Percentiles rank a stretch among this genome's conserved stretches.
These are phyloP conservation scores for Pseudorhombus dupliciocellatus DNA, from an alignment of 2,113 vertebrate species.

Conservation along the genomic window DNA sequence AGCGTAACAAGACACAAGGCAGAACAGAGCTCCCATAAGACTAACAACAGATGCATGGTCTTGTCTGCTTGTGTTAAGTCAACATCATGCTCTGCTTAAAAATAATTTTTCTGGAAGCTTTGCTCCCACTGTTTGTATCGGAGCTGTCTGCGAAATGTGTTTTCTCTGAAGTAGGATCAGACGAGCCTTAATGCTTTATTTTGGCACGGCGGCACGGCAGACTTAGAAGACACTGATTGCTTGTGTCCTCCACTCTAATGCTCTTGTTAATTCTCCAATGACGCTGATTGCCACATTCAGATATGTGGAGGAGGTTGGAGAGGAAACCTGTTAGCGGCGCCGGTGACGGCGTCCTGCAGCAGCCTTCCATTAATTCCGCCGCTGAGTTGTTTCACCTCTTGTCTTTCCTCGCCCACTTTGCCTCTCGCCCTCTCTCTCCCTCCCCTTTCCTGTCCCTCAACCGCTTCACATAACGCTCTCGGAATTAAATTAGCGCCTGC, in stretches of 20 bases:
- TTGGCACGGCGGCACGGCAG: slow-evolving; percentile 65
- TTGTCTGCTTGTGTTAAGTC: slow-evolving; percentile 61
- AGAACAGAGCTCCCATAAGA: slow-evolving; percentile 50
- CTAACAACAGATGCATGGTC: slow-evolving; percentile 50
- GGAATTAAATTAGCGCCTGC: slow-evolving; percentile 76
- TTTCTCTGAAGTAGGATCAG: slow-evolving; percentile 47
- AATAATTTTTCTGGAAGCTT: slow-evolving; percentile 36
- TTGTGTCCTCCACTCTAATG: slow-evolving; percentile 79
- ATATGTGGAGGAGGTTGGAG: slow-evolving; percentile 54
- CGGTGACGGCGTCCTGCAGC: slow-evolving; percentile 39
- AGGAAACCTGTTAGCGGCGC: slow-evolving; percentile 36
- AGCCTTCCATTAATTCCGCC: slow-evolving; percentile 52
- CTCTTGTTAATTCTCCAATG: slow-evolving; percentile 75
- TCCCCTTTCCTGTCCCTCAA: slow-evolving; percentile 27
- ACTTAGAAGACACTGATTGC: slow-evolving; percentile 72
- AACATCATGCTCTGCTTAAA: slow-evolving; percentile 52
- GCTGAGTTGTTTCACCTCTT: slow-evolving; percentile 47
- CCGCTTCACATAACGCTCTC: slow-evolving; percentile 50
- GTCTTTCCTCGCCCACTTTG: slow-evolving; percentile 32
- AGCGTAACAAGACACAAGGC: slow-evolving; percentile 54
- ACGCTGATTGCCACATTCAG: slow-evolving; percentile 69
- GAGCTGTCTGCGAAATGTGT: slow-evolving; percentile 32
- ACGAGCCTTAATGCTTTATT: slow-evolving; percentile 66
- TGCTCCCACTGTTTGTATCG: slow-evolving; percentile 33
- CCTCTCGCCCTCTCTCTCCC: slow-evolving; percentile 4